A percentile compares a stretch with the other conserved stretches of the same genome.
Conservation (phyloP, 2,113 vertebrate species). For the Trichomycterus rosablanca region DNA sequence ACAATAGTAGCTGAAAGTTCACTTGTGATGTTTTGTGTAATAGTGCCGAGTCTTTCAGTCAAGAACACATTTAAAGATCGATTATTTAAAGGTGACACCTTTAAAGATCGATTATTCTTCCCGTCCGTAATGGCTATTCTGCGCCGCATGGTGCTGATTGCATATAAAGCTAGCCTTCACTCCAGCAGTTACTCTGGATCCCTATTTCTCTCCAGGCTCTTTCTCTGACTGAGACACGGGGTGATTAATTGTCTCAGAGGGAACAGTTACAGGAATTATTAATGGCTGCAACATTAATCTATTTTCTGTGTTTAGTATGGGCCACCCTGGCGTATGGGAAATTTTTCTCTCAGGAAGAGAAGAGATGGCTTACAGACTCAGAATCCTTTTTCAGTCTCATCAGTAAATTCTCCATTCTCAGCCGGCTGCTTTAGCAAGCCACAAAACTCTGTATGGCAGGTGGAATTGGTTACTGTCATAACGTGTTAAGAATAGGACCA, state of each 20-base stretch:
- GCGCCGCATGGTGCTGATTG: slow-evolving; percentile 17
- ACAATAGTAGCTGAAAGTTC: neutral
- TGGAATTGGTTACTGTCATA: slow-evolving; percentile 44
- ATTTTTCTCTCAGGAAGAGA: slow-evolving; percentile 9
- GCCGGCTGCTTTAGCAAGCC: slow-evolving; percentile 28
- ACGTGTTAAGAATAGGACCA: slow-evolving; percentile 30
- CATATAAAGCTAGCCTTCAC: slow-evolving; percentile 23
- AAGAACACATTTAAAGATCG: neutral
- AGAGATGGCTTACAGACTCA: neutral
- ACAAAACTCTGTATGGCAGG: slow-evolving; percentile 46
- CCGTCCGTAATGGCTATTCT: neutral
- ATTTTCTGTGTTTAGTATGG: slow-evolving; percentile 50
- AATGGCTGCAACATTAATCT: slow-evolving; percentile 47
- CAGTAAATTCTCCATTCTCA: slow-evolving; percentile 27
- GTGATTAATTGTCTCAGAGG: slow-evolving; percentile 55
- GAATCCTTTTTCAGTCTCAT: slow-evolving; percentile 4
- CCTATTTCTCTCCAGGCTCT: slow-evolving; percentile 39
- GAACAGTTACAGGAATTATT: slow-evolving; percentile 53
- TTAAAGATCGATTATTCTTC: neutral
- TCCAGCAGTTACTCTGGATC: slow-evolving; percentile 32
- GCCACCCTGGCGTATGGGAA: slow-evolving; percentile 43
- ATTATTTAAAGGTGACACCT: neutral
- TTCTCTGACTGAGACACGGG: slow-evolving; percentile 41
- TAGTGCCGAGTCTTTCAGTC: neutral
- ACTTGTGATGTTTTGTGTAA: neutral